Evolutionary conservation across 2,113 vertebrate species (phyloP).

Genomic region (Brachyhypopomus gauderio): DNA sequence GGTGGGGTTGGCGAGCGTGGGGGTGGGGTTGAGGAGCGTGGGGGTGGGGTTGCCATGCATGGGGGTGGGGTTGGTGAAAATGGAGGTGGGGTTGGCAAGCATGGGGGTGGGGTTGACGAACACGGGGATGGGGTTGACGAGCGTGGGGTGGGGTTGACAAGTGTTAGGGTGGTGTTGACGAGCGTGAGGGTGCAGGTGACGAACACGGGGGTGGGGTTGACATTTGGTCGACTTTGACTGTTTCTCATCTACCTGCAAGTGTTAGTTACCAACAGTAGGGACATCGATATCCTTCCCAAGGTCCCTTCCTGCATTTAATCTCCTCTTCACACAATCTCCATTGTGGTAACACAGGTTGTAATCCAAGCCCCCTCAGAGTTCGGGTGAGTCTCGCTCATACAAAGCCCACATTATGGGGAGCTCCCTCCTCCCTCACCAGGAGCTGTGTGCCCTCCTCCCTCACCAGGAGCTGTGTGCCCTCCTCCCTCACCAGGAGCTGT

Average conservation of each 20-base stretch:
- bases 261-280: background rate
- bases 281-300: slow-evolving; percentile 6
- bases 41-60: background rate
- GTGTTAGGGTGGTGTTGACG: too few relatives aligned
- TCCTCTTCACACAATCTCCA: slow-evolving; percentile 15
- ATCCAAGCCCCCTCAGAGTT: slow-evolving; percentile 20
- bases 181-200: too few relatives aligned
- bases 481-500: background rate
- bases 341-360: slow-evolving; percentile 37
- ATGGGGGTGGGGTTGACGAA: too few relatives aligned
- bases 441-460: slow-evolving; percentile 1
- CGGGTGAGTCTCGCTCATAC: slow-evolving; percentile 19
- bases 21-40: background rate
- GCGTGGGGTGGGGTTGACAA: too few relatives aligned
- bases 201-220: background rate
- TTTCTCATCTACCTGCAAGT: background rate
- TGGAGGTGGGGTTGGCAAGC: background rate
- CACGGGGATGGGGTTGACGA: too few relatives aligned
- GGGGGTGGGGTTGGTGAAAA: background rate
- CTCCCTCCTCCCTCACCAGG: background rate
- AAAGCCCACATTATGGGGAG: slow-evolving; percentile 31
- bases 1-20: background rate
- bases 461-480: background rate
- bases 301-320: background rate
- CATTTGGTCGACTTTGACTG: slow-evolving; percentile 15